phyloP scores from a whole-genome alignment of 2,888 invertebrate genomes.

The Dasysyrphus albostriatus region DNA sequence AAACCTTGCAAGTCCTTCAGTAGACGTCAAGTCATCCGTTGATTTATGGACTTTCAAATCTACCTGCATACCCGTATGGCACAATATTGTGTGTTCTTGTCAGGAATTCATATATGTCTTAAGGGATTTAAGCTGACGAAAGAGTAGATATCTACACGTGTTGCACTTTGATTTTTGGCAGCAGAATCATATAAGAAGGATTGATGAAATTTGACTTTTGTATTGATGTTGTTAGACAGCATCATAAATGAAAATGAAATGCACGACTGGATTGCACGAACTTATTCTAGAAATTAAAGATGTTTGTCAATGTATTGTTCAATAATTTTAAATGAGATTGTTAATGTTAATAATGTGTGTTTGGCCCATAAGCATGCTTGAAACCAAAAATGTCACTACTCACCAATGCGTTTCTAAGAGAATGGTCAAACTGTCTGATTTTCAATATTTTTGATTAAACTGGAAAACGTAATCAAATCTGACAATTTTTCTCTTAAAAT shows the following conservation, averaged over 20 bases:
- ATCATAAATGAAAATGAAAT: not conserved
- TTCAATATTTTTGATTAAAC: too few species aligned
- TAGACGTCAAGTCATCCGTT: not conserved
- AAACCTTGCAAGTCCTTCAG: not conserved
- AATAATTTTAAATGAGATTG: too few species aligned
- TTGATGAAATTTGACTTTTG: not conserved
- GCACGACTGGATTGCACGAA: too few species aligned
- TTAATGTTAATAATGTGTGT: too few species aligned
- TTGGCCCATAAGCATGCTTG: too few species aligned
- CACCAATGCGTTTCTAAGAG: too few species aligned
- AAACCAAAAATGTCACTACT: too few species aligned
- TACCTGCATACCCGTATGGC: not conserved
- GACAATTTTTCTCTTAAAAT: too few species aligned
- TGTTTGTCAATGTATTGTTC: too few species aligned
- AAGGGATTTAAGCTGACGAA: slow-evolving; percentile 8
- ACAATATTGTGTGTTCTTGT: slow-evolving; percentile 4
- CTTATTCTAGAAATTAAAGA: too few species aligned
- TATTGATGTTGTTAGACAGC: not conserved
- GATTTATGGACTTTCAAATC: slow-evolving; percentile 22
- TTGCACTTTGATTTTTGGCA: not conserved
- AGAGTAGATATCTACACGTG: slow-evolving; percentile 12
- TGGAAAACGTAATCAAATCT: too few species aligned
- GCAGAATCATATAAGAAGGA: not conserved
- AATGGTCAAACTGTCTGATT: too few species aligned
- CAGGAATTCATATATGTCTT: slow-evolving; percentile 6